These are phyloP conservation scores for Limnodromus scolopaceus DNA, from an alignment of 2,797 vertebrate species.

Conservation along the genomic window DNA sequence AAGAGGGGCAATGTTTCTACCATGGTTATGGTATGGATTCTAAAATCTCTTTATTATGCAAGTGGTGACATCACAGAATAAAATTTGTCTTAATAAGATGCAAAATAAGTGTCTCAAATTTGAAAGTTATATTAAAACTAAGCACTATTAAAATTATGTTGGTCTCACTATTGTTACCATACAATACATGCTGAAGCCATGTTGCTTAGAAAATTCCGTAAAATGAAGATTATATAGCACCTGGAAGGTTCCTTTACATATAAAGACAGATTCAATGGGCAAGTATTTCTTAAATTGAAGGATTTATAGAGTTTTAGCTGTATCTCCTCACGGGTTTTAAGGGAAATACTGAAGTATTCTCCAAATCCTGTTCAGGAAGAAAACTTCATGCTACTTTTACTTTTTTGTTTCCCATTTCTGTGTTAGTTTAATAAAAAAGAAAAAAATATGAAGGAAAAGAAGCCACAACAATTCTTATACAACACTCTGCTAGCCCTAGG, in stretches of 20 bases:
- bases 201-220: not conserved
- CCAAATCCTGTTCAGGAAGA: not conserved
- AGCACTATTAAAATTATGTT: not conserved
- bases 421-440: not conserved
- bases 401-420: not conserved
- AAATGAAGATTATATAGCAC: not conserved
- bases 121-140: not conserved
- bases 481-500: not conserved
- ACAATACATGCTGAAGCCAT: not conserved
- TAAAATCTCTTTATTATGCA: not conserved
- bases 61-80: not conserved
- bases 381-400: not conserved
- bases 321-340: not conserved
- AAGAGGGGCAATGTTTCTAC: not conserved
- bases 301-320: not conserved
- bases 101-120: not conserved
- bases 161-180: not conserved
- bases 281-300: not conserved
- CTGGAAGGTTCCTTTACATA: not conserved
- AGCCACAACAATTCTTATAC: not conserved
- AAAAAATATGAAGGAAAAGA: not conserved
- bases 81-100: not conserved
- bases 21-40: not conserved
- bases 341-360: not conserved
- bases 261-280: not conserved